Evolutionary conservation across 37 sponge, comb jelly and placozoan genomes (phyloP), one percentile per base, ranked within the genome.

Genomic region (Geodia barretti): DNA sequence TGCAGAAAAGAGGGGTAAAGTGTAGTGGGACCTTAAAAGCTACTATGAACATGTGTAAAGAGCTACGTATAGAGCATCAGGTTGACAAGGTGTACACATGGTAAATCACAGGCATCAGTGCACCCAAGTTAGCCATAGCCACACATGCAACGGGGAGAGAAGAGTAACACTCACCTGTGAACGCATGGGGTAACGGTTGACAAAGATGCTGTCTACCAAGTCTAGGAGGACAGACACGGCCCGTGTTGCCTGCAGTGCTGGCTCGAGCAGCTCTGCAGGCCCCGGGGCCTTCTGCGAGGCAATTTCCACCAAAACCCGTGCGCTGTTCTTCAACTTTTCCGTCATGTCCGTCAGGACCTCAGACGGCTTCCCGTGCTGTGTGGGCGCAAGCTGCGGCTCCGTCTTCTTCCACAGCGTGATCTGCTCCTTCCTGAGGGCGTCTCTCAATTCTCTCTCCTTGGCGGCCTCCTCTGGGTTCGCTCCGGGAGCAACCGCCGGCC

Each of bases 101-200:
- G 60, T 20, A 14, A 59, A 21, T 20, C 20, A 21, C 60, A 59
- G 19, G 35, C 73, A 72, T 58, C 5, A 11, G 25, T 47, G 60
- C 21, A 41, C 29, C 31, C 21, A 41, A 28, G 9, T 25, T 26
- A n/a, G 38, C 20, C 76, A 75, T 4, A 5, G 21, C 14, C 29
- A 41, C 41, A 74, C 60, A 43, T 59, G 7, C 67, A 29, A 29
- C 67, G 14, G 11, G 14, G 11, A 47, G 11, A 47, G 7, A 47
- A 7, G 14, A 35, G 21, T 7, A 21, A 9, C 81, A 34, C 77
- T 43, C 40, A 94, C 95, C 86, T 94, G 95, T n/a, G 75, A 76
- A 61, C 95, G 79, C 95, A 94, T 94, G 40, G 95, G 95, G 67
- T 77, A 94, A 25, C 87, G 87, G 79, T 76, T 90, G 43, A 91